Evolutionary conservation across 2,797 vertebrate genomes (phyloP), one percentile per base, ranked within the genome.

Genomic region (Myotis findleyi): DNA sequence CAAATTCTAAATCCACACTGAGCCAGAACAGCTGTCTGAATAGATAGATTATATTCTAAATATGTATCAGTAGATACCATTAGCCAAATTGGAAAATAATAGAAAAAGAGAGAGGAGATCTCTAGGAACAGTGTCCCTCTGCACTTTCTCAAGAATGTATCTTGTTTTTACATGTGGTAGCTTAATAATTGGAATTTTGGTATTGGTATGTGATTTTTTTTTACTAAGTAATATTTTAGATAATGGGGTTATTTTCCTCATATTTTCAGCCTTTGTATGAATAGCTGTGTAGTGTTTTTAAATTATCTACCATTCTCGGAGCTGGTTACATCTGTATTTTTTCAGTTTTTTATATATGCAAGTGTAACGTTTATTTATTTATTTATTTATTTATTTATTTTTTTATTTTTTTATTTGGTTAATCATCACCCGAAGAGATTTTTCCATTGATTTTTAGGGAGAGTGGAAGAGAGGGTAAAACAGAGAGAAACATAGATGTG

Each of bases 1-100:
- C 27, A 91, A 94, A 95, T 92, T 87, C 62, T 95, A 84, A 95
- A 80, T 95, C 71, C 82, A 79, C 41, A 66, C 30, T 84, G 38
- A 62, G 47, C 38, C 71, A 97, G 95, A 97, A 91, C 95, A 97
- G 94, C 97, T 98, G 95, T 82, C 91, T 96, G 85, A 92, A 92
- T 98, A 97, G 98, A 93, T 96, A 85, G 93, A 97, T 97, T 93
- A 93, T 55, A 49, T 96, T 96, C 81, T 92, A 96, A 89, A 91
- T 98, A 89, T 91, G 91, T 66, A 27, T 98, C 92, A 94, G 95
- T 93, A 95, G 95, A 55, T 44, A 69, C 86, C 68, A 83, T 97
- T 98, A 96, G 91, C 64, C 69, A 96, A 81, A 80, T 44, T 21
- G 9, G 71, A 91, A 44, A 96, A 93, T 83, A 92, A 47, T 53